phyloP scores from a whole-genome alignment of 2,113 vertebrate species.

The Micronycteris hirsuta region DNA sequence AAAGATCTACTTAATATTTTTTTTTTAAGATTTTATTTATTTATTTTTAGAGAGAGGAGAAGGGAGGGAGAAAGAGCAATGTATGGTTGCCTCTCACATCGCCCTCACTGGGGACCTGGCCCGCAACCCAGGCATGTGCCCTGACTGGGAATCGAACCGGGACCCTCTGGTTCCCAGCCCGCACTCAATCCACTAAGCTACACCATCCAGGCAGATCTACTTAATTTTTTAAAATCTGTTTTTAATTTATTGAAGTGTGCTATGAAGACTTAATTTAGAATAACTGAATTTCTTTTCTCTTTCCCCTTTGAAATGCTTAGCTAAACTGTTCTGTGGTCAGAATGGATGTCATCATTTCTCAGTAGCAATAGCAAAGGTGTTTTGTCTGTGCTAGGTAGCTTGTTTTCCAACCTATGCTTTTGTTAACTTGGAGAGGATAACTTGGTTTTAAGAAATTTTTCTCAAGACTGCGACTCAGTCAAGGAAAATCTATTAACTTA shows the following conservation, averaged over 20 bases:
- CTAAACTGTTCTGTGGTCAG: background rate
- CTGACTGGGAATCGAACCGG: too few species aligned
- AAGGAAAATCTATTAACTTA: slow-evolving; percentile 11
- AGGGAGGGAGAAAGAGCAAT: too few species aligned
- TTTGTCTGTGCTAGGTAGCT: background rate
- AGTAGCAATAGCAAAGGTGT: background rate
- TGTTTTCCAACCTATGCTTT: slow-evolving; percentile 22
- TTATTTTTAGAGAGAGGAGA: too few species aligned
- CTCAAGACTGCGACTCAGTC: background rate
- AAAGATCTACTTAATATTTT: background rate
- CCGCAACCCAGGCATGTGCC: too few species aligned
- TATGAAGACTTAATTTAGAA: background rate
- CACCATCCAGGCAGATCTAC: too few species aligned
- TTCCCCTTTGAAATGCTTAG: slow-evolving; percentile 14
- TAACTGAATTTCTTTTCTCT: slow-evolving; percentile 4
- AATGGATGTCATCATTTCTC: background rate
- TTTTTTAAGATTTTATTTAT: too few species aligned
- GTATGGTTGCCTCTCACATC: too few species aligned
- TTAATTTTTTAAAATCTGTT: slow-evolving; percentile 21
- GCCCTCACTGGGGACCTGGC: too few species aligned
- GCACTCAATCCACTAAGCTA: too few species aligned
- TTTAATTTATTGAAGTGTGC: background rate
- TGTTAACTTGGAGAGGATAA: background rate
- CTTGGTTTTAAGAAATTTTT: slow-evolving; percentile 10
- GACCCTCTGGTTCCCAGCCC: too few species aligned